Base-by-base conservation (phyloP, 2,888 invertebrate species). In the Latrodectus elegans region DNA sequence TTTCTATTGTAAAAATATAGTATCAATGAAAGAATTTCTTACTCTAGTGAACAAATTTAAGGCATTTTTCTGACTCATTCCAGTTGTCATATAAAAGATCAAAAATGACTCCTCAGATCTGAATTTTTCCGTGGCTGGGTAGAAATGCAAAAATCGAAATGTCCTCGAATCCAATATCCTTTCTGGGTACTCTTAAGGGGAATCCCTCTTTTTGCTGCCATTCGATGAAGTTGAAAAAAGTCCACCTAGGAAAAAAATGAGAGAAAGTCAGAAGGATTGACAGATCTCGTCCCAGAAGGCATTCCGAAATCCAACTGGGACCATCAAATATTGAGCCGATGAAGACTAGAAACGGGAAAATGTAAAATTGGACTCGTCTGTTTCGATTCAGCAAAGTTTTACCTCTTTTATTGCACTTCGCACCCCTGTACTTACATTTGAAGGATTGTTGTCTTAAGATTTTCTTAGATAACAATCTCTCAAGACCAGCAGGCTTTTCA, bases 301-400 rank as follows among this genome's bases (percentile, higher is more conserved):
- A 60, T 60, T n/a, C n/a, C 15, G 60, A 60, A 60, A 60, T 60
- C 75, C 65, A 26, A 52, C 51, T 26, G 81, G 73, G 55, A 73
- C 72, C 81, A 26, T 15, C 67, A 75, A 75, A 67, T 75, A 75
- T 82, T 53, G 68, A 70, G 75, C 55, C 82, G 75, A 82, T 82
- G 82, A 75, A 81, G 75, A 68, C 60, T 82, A 75, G 74, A 70
- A 74, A 82, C 75, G 82, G 49, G 80, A 68, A 70, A 76, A 70
- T 74, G 75, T 70, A 82, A 75, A 75, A 53, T 55, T 55, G 52
- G 65, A 67, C 15, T 73, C 65, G 65, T 22, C 17, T 73, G 53
- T 81, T 81, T 74, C 67, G 73, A 73, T 81, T 74, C 72, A 60
- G 64, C n/a, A 60, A 60, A n/a, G 60, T 60, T 60, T 60, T n/a